These are phyloP conservation scores for Ptilorrhoa leucosticta DNA, from an alignment of 2,113 vertebrate species.

Conservation along the genomic window DNA sequence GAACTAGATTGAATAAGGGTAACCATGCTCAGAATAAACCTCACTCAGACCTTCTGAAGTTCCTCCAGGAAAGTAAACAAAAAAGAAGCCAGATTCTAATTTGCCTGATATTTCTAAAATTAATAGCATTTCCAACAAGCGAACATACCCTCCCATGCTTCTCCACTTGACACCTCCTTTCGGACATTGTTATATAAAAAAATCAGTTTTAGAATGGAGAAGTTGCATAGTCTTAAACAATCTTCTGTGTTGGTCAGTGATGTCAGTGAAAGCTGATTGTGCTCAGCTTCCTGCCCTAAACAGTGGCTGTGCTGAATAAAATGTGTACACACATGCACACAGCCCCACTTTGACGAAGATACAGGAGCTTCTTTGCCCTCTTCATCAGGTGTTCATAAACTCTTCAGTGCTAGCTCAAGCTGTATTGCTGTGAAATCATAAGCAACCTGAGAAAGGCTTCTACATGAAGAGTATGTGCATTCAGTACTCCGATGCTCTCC, in stretches of 20 bases:
- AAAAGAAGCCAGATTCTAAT: background rate
- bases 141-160: background rate
- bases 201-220: background rate
- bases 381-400: background rate
- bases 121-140: background rate
- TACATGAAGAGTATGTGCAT: background rate
- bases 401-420: background rate
- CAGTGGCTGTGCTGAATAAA: background rate
- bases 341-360: background rate
- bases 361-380: background rate
- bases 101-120: background rate
- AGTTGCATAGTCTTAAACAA: background rate
- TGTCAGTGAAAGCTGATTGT: background rate
- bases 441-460: background rate
- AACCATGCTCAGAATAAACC: background rate
- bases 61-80: background rate
- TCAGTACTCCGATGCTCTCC: background rate
- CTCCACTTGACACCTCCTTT: background rate
- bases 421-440: background rate
- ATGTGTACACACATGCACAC: no score
- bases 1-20: background rate
- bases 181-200: background rate
- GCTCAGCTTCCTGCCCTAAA: background rate
- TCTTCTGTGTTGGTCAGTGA: background rate
- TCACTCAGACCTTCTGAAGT: background rate